Evolutionary conservation across 2,797 vertebrate genomes (phyloP).

Genomic region (Microhierax caerulescens): DNA sequence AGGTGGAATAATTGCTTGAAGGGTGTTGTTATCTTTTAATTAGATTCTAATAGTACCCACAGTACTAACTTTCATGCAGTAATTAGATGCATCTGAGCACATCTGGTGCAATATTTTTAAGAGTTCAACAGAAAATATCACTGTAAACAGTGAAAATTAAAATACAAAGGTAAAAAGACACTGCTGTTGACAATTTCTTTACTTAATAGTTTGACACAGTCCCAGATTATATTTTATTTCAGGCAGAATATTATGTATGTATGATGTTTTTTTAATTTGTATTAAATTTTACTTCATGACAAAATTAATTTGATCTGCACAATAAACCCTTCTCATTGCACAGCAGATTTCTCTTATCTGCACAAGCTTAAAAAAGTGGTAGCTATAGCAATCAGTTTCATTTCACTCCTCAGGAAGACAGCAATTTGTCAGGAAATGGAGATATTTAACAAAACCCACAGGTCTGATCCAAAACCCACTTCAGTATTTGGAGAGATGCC

Average conservation of each 20-base stretch:
- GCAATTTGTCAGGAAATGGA: not conserved
- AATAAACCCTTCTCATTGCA: not conserved
- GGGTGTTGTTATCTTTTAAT: conserved; percentile 9
- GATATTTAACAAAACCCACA: not conserved
- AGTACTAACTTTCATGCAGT: not conserved
- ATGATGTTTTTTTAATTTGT: not conserved
- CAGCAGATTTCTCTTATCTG: not conserved
- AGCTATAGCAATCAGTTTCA: not conserved
- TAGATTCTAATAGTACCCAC: conserved; percentile 4
- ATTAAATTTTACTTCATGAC: not conserved
- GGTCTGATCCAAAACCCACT: not conserved
- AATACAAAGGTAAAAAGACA: not conserved
- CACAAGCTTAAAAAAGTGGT: not conserved
- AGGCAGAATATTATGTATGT: not conserved
- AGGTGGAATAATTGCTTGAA: conserved; percentile 4
- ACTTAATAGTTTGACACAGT: not conserved
- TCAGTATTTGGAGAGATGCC: not conserved
- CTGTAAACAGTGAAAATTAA: not conserved
- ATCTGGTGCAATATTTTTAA: conserved; percentile 2
- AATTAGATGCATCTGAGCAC: not conserved
- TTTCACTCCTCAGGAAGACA: not conserved
- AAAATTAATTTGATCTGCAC: not conserved
- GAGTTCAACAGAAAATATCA: not conserved
- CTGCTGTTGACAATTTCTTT: not conserved
- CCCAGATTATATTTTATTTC: not conserved